Conservation (phyloP, 2,797 vertebrate species). For the Anabacerthia variegaticeps region DNA sequence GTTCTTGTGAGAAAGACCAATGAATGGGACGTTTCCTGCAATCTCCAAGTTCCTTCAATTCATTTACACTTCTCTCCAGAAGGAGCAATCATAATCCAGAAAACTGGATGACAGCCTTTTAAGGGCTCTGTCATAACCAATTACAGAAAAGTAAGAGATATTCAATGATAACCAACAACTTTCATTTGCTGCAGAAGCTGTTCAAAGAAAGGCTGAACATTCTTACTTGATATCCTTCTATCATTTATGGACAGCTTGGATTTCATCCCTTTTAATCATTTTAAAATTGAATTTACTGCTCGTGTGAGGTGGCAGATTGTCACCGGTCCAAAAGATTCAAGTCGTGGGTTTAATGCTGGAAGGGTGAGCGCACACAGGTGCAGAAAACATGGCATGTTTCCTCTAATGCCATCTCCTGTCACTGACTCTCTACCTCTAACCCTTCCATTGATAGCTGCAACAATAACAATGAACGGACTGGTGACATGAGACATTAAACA, state of each 20-base stretch:
- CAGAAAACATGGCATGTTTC: background rate
- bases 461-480: background rate
- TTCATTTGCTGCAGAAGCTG: background rate
- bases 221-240: background rate
- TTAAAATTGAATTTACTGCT: conserved; percentile 1
- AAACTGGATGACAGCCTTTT: background rate
- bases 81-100: background rate
- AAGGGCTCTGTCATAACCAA: background rate
- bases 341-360: background rate
- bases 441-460: background rate
- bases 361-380: background rate
- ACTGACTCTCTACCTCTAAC: background rate
- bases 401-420: background rate
- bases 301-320: background rate
- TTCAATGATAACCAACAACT: background rate
- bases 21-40: background rate
- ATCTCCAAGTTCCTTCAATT: background rate
- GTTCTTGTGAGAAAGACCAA: background rate
- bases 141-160: background rate
- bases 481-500: background rate
- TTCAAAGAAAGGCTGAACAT: background rate
- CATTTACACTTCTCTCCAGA: conserved; percentile 20
- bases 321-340: background rate
- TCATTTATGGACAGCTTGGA: background rate
- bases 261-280: background rate